A percentile compares a stretch with the other conserved stretches of the same genome.
Conservation (phyloP, 2,113 vertebrate species). For the Ancistrus triradiatus region DNA sequence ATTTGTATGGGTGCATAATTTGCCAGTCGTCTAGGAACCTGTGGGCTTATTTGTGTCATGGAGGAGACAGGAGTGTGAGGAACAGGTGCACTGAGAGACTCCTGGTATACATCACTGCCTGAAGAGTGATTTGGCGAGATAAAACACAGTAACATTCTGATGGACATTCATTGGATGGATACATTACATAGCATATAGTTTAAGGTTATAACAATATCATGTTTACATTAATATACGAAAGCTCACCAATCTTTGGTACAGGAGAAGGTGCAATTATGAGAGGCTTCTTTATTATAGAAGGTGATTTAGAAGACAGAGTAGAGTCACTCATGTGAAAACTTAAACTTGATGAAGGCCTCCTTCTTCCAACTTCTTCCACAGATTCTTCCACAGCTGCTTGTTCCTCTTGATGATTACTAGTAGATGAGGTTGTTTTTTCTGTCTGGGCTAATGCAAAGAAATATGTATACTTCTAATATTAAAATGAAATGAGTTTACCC, state of each 20-base stretch:
- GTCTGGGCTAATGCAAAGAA: not conserved
- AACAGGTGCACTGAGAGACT: too few species aligned
- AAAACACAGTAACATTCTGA: too few species aligned
- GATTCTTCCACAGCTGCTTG: not conserved
- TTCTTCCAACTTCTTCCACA: not conserved
- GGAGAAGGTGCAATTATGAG: slow-evolving; percentile 7
- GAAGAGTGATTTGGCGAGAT: not conserved
- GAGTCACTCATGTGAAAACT: slow-evolving; percentile 3
- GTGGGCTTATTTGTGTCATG: slow-evolving; percentile 13
- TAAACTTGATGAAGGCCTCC: not conserved
- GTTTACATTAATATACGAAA: not conserved
- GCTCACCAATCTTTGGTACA: slow-evolving; percentile 1
- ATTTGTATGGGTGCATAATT: not conserved
- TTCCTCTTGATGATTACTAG: not conserved
- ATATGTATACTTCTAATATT: not conserved
- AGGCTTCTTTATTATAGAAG: not conserved
- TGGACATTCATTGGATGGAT: too few species aligned
- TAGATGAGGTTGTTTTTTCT: slow-evolving; percentile 10
- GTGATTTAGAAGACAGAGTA: not conserved
- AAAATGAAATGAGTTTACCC: not conserved
- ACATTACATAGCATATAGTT: too few species aligned
- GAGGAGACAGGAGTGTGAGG: slow-evolving; percentile 6
- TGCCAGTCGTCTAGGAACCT: not conserved
- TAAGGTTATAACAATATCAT: too few species aligned
- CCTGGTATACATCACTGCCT: too few species aligned